These are phyloP conservation scores for Gymnosoma rotundatum DNA, from an alignment of 2,888 invertebrate genomes.

Conservation along the genomic window DNA sequence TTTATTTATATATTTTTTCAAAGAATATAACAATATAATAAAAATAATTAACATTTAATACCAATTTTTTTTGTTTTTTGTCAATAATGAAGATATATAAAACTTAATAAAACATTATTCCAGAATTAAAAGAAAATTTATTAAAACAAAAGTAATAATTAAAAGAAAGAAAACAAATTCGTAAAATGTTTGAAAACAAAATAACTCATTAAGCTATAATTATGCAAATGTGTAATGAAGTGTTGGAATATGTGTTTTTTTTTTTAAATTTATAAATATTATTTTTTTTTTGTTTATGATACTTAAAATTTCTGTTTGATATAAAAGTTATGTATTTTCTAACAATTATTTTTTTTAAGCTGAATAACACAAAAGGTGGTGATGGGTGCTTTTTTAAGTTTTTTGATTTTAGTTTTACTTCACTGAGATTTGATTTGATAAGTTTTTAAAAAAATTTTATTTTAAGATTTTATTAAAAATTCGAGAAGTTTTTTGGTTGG, in stretches of 20 bases:
- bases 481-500: slow-evolving; percentile 39
- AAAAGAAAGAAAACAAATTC: neutral
- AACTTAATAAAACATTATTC: neutral
- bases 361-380: slow-evolving; percentile 30
- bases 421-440: slow-evolving; percentile 14
- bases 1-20: slow-evolving; percentile 57
- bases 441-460: neutral
- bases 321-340: neutral
- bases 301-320: slow-evolving; percentile 6
- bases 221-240: slow-evolving; percentile 53
- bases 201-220: slow-evolving; percentile 1
- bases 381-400: slow-evolving; percentile 26
- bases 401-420: slow-evolving; percentile 18
- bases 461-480: neutral
- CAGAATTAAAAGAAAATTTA: neutral
- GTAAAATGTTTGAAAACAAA: slow-evolving; percentile 1
- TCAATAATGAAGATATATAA: slow-evolving; percentile 29
- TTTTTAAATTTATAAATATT: neutral
- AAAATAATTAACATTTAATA: slow-evolving; percentile 63
- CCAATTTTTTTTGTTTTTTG: slow-evolving; percentile 53
- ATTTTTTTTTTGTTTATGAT: slow-evolving; percentile 27
- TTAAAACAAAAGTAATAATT: neutral
- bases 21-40: slow-evolving; percentile 66
- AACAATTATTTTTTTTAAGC: slow-evolving; percentile 8
- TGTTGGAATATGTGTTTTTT: slow-evolving; percentile 34